Base-by-base conservation (phyloP, 2,888 invertebrate species). In the Prionchulus punctatus region DNA sequence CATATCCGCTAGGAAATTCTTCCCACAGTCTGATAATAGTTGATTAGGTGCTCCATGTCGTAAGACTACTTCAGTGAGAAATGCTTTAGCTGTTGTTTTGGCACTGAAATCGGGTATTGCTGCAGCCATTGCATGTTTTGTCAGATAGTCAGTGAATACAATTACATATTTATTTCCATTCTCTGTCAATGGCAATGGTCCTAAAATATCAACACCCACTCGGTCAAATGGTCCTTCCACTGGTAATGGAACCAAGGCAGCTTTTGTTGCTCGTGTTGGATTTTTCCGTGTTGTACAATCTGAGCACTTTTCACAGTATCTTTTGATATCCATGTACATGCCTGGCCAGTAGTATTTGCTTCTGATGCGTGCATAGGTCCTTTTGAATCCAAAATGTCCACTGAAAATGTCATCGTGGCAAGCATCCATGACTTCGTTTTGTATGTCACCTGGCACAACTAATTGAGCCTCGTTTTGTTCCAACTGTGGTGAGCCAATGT, bases 11-110 rank as follows among this genome's bases (percentile, higher is more conserved):
- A 51, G n/a, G 43, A 63, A 65, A 27, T 58, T 58, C 1, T 54
- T 57, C 0, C 63, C 63, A 23, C 60, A 51, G 47, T 65, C 65
- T 1, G 59, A 58, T 1, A 63, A 31, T 1, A 65, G 27, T 1
- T 25, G 43, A 3, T 30, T 18, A 2, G 61, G 60, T 7, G 51
- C 26, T 1, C 60, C 60, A 45, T 28, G 42, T 26, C 15, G 45
- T 15, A 15, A 36, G 25, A 36, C 50, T 54, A 43, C 18, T 53
- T 51, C 15, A 54, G 2, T 2, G 30, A 52, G 1, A 1, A 58
- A 43, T 23, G 26, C 50, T 1, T 45, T 23, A 1, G 54, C 48
- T 15, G 54, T 47, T 1, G 26, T 36, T 1, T 2, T 23, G 1
- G 59, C 30, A 21, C 2, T 42, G 15, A 27, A 23, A n/a, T 48